A percentile compares a stretch with the other conserved stretches of the same genome.
Evolutionary conservation across 2,113 vertebrate species (phyloP).

Genomic region (Xerus inauris): DNA sequence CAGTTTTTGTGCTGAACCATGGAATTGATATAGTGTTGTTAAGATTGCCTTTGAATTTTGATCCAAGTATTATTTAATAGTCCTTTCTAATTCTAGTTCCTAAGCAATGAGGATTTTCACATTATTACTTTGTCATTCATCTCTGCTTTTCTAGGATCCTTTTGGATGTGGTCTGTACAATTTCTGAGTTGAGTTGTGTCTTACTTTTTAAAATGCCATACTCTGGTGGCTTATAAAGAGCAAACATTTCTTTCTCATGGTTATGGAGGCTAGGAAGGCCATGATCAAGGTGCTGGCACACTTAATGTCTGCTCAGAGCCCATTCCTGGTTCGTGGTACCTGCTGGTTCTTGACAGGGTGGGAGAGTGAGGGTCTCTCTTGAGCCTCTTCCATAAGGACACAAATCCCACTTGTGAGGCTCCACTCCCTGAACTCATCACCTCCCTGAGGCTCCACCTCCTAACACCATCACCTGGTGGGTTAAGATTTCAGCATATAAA

Average conservation of each 20-base stretch:
- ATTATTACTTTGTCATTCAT: conserved; percentile 2
- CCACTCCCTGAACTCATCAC: background rate
- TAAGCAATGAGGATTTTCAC: background rate
- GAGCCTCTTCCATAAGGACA: background rate
- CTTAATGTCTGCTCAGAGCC: background rate
- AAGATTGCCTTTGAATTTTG: conserved; percentile 15
- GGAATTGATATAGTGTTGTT: background rate
- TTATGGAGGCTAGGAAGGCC: background rate
- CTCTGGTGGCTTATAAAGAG: background rate
- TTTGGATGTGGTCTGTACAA: background rate
- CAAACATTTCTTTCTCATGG: background rate
- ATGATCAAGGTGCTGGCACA: too few relatives aligned
- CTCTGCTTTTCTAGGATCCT: background rate
- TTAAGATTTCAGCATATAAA: background rate
- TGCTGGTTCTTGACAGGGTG: background rate
- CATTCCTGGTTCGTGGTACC: background rate
- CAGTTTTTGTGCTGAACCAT: background rate
- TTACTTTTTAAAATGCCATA: background rate
- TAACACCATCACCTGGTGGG: background rate
- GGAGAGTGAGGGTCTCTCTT: too few relatives aligned
- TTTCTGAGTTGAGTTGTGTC: background rate
- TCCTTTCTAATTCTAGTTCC: conserved; percentile 13
- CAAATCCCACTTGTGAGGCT: too few relatives aligned
- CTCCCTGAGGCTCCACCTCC: background rate
- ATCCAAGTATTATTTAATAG: background rate